These are phyloP conservation scores for Gymnosoma rotundatum DNA, from an alignment of 2,888 invertebrate genomes.

Conservation along the genomic window DNA sequence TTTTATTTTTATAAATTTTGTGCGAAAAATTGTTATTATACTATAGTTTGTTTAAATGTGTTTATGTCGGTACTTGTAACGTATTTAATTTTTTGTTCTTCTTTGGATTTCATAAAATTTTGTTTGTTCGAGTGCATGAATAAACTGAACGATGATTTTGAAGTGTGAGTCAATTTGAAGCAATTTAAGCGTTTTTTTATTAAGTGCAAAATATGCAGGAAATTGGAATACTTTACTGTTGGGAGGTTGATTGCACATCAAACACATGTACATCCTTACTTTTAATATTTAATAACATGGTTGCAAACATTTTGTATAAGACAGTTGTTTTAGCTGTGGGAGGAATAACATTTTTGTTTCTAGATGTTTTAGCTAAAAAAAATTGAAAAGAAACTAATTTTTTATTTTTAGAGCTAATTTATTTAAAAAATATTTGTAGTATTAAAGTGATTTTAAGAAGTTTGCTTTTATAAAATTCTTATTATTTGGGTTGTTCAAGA, in stretches of 20 bases:
- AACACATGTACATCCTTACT: background rate
- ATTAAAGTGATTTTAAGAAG: too few relatives aligned
- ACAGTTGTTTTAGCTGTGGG: slow-evolving; percentile 1
- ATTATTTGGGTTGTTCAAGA: too few relatives aligned
- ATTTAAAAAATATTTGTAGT: too few relatives aligned
- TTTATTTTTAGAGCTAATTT: too few relatives aligned
- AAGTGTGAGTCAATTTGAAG: slow-evolving; percentile 71
- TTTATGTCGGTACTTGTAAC: slow-evolving; percentile 63
- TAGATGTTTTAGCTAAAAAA: background rate
- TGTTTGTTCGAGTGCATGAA: slow-evolving; percentile 54
- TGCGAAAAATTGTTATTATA: slow-evolving; percentile 60
- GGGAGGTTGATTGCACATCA: slow-evolving; percentile 23
- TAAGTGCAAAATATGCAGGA: slow-evolving; percentile 70
- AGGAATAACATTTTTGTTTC: slow-evolving; percentile 20
- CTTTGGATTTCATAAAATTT: slow-evolving; percentile 32
- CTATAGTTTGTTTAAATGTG: slow-evolving; percentile 40
- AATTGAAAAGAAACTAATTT: background rate
- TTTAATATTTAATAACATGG: background rate
- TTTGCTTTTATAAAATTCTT: too few relatives aligned
- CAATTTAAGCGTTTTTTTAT: slow-evolving; percentile 70
- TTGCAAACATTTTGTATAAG: background rate
- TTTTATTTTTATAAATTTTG: slow-evolving; percentile 64
- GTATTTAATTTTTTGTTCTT: slow-evolving; percentile 17
- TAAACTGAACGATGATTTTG: slow-evolving; percentile 59
- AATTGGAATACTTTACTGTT: slow-evolving; percentile 66